These are phyloP conservation scores for Hippopotamus amphibius DNA, from an alignment of 2,113 vertebrate species.

Conservation along the genomic window DNA sequence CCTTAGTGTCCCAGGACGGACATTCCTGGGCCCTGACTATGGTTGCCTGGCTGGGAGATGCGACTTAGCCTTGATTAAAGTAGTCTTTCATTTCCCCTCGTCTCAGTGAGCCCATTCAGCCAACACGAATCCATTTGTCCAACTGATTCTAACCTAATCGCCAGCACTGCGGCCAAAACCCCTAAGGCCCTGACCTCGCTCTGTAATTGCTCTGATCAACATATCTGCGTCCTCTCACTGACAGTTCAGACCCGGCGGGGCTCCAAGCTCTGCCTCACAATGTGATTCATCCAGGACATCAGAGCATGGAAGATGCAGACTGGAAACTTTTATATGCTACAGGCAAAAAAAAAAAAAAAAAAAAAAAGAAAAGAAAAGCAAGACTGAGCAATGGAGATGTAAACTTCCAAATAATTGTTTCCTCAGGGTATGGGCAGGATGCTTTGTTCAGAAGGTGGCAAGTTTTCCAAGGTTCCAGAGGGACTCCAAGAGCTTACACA, in stretches of 20 bases:
- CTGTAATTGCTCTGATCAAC: slow-evolving; percentile 61
- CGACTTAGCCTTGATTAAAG: slow-evolving; percentile 55
- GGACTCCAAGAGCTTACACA: not conserved
- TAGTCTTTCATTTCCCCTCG: slow-evolving; percentile 61
- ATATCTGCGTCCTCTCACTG: slow-evolving; percentile 1
- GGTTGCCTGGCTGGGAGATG: slow-evolving; percentile 38
- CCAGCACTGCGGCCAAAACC: slow-evolving; percentile 43
- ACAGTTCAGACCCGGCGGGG: not conserved
- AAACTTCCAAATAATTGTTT: slow-evolving; percentile 25
- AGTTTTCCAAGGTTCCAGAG: not conserved
- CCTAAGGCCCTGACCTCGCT: slow-evolving; percentile 7
- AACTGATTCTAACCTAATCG: slow-evolving; percentile 30
- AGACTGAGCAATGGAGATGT: not conserved
- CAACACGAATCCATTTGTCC: slow-evolving; percentile 59
- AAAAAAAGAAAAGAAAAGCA: not conserved
- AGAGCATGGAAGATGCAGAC: not conserved
- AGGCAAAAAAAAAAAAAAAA: not conserved
- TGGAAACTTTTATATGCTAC: slow-evolving; percentile 48
- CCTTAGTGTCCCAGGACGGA: slow-evolving; percentile 3
- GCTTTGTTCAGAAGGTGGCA: not conserved
- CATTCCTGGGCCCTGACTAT: slow-evolving; percentile 63
- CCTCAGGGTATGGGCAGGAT: not conserved
- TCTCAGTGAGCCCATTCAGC: slow-evolving; percentile 13
- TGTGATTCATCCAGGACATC: slow-evolving; percentile 55
- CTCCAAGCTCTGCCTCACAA: slow-evolving; percentile 49